These are phyloP conservation scores for Tribolium freemani DNA, from an alignment of 2,888 invertebrate species.

Conservation along the genomic window DNA sequence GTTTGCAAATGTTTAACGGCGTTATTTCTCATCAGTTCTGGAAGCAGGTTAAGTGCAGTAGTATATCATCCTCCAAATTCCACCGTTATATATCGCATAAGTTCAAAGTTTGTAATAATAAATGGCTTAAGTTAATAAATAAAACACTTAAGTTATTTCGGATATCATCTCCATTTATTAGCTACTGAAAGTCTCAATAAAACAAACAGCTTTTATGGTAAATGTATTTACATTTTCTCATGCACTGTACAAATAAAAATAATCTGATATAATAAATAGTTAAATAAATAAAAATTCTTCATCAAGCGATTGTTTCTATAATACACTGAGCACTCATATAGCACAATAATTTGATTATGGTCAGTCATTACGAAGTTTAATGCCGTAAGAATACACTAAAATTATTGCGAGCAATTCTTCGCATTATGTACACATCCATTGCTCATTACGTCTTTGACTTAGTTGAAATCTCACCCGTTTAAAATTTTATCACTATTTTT, in stretches of 20 bases:
- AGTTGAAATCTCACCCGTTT: constrained; percentile 58
- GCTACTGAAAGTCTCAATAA: not conserved
- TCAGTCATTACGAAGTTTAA: constrained; percentile 12
- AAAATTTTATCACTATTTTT: constrained; percentile 49
- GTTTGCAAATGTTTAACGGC: too few species aligned
- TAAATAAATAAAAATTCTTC: not conserved
- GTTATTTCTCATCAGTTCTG: not conserved
- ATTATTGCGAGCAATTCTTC: constrained; percentile 49
- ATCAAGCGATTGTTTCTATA: not conserved
- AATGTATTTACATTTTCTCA: not conserved
- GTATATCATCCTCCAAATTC: not conserved
- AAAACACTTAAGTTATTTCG: not conserved
- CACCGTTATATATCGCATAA: not conserved
- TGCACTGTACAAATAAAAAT: not conserved
- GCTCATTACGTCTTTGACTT: constrained; percentile 49
- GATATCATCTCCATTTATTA: not conserved
- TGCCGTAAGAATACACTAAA: constrained; percentile 43
- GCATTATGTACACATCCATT: not conserved
- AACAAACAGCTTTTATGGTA: not conserved
- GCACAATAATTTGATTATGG: not conserved
- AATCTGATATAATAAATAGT: not conserved
- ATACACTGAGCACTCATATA: not conserved
- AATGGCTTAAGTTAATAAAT: not conserved
- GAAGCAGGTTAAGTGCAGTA: not conserved
- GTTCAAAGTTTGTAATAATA: not conserved